A percentile compares a stretch with the other conserved stretches of the same genome.
These are phyloP conservation scores for Siphlonurus alternatus DNA, from an alignment of 2,888 invertebrate species.

Conservation along the genomic window DNA sequence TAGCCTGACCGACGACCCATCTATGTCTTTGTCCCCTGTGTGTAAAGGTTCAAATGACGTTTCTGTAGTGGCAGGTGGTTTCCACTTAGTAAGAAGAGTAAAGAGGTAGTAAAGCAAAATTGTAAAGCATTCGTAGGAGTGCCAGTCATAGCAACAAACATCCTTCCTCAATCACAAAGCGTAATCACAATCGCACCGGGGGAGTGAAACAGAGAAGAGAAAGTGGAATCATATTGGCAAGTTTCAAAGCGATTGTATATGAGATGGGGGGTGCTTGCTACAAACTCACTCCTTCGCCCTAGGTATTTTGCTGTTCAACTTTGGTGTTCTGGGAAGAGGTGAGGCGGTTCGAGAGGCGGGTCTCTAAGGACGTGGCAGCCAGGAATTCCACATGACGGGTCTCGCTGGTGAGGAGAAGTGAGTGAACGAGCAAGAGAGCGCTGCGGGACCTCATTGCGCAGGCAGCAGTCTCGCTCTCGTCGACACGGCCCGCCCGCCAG, in stretches of 20 bases:
- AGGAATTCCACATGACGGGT: too few species aligned
- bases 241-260: too few species aligned
- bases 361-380: too few species aligned
- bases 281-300: too few species aligned
- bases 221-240: not conserved
- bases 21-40: not conserved
- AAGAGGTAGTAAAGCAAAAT: not conserved
- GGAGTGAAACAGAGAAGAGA: not conserved
- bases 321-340: too few species aligned
- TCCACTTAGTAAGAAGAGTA: not conserved
- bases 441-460: not conserved
- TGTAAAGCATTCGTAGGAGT: not conserved
- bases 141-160: not conserved
- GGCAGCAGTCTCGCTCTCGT: too few species aligned
- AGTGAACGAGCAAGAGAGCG: not conserved
- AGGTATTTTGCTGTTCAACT: too few species aligned
- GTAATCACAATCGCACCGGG: not conserved
- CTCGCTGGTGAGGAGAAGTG: too few species aligned
- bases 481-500: too few species aligned
- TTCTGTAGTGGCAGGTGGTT: not conserved
- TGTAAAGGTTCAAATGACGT: not conserved
- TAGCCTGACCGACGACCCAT: too few species aligned
- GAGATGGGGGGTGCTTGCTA: too few species aligned
- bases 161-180: not conserved
- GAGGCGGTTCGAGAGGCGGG: too few species aligned